Percentiles rank a stretch among this genome's conserved stretches.
These are phyloP conservation scores for Lagodon rhomboides DNA, from an alignment of 2,797 vertebrate species.

Conservation along the genomic window DNA sequence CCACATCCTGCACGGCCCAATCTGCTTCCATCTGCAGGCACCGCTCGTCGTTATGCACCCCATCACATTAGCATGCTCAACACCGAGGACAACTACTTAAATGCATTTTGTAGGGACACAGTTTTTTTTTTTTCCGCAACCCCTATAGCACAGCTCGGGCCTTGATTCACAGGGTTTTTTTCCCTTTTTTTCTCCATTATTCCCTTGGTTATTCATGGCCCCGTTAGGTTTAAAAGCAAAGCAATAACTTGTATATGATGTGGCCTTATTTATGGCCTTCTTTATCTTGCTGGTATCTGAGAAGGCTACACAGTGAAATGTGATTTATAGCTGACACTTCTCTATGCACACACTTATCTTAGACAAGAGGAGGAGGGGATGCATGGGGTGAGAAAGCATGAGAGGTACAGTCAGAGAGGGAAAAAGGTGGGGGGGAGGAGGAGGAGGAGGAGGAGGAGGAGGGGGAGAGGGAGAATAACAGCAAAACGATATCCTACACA, in stretches of 20 bases:
- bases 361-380: slow-evolving; percentile 80
- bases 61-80: slow-evolving; percentile 69
- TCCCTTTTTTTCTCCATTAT: slow-evolving; percentile 22
- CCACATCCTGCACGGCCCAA: slow-evolving; percentile 73
- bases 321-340: slow-evolving; percentile 83
- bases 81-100: slow-evolving; percentile 66
- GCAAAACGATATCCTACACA: slow-evolving; percentile 71
- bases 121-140: slow-evolving; percentile 35
- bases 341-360: slow-evolving; percentile 83
- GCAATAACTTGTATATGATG: slow-evolving; percentile 73
- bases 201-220: slow-evolving; percentile 70
- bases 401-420: slow-evolving; percentile 70
- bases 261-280: slow-evolving; percentile 73
- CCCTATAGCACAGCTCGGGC: slow-evolving; percentile 47
- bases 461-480: slow-evolving; percentile 37
- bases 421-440: slow-evolving; percentile 27
- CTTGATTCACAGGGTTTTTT: slow-evolving; percentile 44
- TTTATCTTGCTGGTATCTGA: slow-evolving; percentile 89
- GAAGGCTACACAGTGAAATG: slow-evolving; percentile 83
- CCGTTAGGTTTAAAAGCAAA: slow-evolving; percentile 74
- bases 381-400: slow-evolving; percentile 81
- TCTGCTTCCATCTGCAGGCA: slow-evolving; percentile 76
- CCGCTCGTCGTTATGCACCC: slow-evolving; percentile 58
- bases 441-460: background rate
- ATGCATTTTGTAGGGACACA: slow-evolving; percentile 61